Conservation (phyloP, 2,113 vertebrate genomes). For the Dunckerocampus dactyliophorus region DNA sequence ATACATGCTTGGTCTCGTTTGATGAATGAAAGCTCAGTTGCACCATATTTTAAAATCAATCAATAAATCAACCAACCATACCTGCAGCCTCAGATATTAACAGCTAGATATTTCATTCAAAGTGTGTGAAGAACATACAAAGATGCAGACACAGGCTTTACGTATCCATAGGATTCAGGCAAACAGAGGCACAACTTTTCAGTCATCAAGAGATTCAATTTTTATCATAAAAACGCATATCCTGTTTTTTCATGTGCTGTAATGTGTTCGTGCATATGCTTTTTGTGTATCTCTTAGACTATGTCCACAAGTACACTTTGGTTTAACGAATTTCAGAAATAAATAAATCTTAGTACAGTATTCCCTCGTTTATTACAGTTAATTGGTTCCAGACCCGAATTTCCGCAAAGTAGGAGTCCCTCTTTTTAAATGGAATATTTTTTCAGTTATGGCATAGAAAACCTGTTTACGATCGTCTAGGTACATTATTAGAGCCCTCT, state of each 20-base stretch:
- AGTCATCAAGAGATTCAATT: background rate
- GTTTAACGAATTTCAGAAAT: too few species aligned
- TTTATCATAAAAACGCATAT: slow-evolving; percentile 41
- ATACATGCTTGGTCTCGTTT: slow-evolving; percentile 43
- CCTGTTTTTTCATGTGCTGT: slow-evolving; percentile 17
- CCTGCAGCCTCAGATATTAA: slow-evolving; percentile 13
- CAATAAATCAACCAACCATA: too few species aligned
- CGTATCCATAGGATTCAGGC: slow-evolving; percentile 39
- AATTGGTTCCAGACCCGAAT: too few species aligned
- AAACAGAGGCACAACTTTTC: slow-evolving; percentile 38
- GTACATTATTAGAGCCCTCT: too few species aligned
- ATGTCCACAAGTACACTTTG: background rate
- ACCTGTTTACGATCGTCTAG: too few species aligned
- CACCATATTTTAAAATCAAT: too few species aligned
- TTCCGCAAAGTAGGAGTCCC: too few species aligned
- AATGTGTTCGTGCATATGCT: slow-evolving; percentile 37
- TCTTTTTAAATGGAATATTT: too few species aligned
- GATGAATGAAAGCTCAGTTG: slow-evolving; percentile 9
- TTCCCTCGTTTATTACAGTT: too few species aligned
- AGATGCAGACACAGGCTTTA: slow-evolving; percentile 46
- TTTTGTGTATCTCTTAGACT: background rate
- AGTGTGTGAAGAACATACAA: slow-evolving; percentile 28
- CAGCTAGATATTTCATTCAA: slow-evolving; percentile 23
- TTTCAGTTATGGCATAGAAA: too few species aligned
- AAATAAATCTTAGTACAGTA: too few species aligned